Evolutionary conservation across 2,888 invertebrate species (phyloP), one percentile per base, ranked within the genome.

Genomic region (Diaprepes abbreviatus): DNA sequence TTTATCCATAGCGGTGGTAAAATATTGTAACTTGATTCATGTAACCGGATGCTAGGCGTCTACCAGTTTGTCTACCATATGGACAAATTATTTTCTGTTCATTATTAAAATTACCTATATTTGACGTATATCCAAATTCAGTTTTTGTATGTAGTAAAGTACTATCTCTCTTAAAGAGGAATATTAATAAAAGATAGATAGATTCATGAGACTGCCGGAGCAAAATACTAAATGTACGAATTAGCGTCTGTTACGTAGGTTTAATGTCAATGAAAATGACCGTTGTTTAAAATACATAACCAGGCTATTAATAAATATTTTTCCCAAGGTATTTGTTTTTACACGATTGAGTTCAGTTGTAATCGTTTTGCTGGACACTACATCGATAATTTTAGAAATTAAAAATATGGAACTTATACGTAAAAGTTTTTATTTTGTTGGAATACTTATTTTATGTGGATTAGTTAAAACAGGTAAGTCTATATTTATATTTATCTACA

Each of bases 321-420:
- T 14, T 45, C 9, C 2, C 12, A 10, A 45, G n/a, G 21, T 5
- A 12, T 12, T 45, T 21, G 45, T 45, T 45, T 45, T 45, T n/a
- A 24, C 1, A 21, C 45, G 24, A 43, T 7, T 45, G 10, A 24
- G 45, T 45, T 9, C 19, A 19, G 19, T 19, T 45, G 21, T 10
- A 45, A 43, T 24, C 21, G 21, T 45, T 1, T 28, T 9, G 12
- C 28, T 28, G 16, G 6, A 48, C 24, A 28, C 12, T 24, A n/a
- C 48, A 45, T 19, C 21, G 24, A 45, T 21, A 50, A 50, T 50
- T 50, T 50, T 50, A 50, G 28, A 28, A 50, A 14, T 24, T 3
- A 31, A 28, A 7, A 50, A 16, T 16, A 31, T 50, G 48, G n/a
- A 14, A 14, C 4, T 12, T 6, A 3, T 5, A 2, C 16, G 28